phyloP scores from a whole-genome alignment of 2,888 invertebrate genomes.

The Dexiosoma caninum region DNA sequence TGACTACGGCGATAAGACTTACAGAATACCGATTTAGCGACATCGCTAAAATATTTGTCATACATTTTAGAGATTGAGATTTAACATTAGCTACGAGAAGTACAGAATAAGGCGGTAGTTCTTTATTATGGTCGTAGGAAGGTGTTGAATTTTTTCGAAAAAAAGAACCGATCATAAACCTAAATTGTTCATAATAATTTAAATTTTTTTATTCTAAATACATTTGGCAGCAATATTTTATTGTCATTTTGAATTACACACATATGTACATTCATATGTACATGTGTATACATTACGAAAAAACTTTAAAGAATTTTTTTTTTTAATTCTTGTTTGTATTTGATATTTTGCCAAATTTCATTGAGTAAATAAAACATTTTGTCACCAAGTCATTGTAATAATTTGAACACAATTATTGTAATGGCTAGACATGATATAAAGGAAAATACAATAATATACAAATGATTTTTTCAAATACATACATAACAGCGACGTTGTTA shows the following conservation, averaged over 20 bases:
- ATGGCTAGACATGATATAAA: not conserved
- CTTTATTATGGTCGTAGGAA: too few species aligned
- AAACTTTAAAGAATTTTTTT: not conserved
- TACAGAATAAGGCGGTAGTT: too few species aligned
- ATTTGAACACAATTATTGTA: slow-evolving; percentile 2
- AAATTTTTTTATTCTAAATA: too few species aligned
- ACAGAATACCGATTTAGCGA: too few species aligned
- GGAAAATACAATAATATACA: not conserved
- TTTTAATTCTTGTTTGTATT: not conserved
- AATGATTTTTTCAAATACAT: not conserved
- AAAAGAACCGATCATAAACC: too few species aligned
- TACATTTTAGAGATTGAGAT: too few species aligned
- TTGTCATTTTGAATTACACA: not conserved
- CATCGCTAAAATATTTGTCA: too few species aligned
- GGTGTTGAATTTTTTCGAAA: too few species aligned
- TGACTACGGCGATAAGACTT: too few species aligned
- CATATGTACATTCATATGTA: too few species aligned
- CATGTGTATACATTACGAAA: not conserved
- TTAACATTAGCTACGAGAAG: too few species aligned
- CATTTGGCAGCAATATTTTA: not conserved
- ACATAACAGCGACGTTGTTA: not conserved
- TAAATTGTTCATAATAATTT: too few species aligned
- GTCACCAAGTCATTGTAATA: slow-evolving; percentile 11
- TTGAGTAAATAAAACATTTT: slow-evolving; percentile 29
- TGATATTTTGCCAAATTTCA: slow-evolving; percentile 54